A percentile compares a stretch with the other conserved stretches of the same genome.
These are phyloP conservation scores for Atta colombica DNA, from an alignment of 1,140 invertebrate genomes.

Conservation along the genomic window DNA sequence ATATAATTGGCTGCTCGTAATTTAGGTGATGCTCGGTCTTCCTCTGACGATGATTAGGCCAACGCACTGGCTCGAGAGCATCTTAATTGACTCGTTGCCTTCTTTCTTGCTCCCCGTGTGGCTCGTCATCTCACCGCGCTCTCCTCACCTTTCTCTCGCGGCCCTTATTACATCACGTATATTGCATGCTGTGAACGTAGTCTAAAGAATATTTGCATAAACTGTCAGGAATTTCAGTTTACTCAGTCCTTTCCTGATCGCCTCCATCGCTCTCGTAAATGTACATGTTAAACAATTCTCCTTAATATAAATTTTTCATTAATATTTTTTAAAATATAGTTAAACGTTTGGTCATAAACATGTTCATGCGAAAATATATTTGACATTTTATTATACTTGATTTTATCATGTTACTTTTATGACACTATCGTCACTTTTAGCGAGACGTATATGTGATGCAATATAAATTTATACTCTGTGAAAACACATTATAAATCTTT, in stretches of 20 bases:
- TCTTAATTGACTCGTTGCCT: slow-evolving; percentile 77
- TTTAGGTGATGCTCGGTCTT: slow-evolving; percentile 65
- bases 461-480: background rate
- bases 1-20: slow-evolving; percentile 80
- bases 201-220: slow-evolving; percentile 48
- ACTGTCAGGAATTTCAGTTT: slow-evolving; percentile 38
- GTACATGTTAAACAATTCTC: background rate
- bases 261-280: background rate
- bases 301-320: background rate
- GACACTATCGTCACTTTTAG: background rate
- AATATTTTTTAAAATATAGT: slow-evolving; percentile 11
- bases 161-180: slow-evolving; percentile 44
- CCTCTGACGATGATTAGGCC: slow-evolving; percentile 65
- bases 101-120: slow-evolving; percentile 26
- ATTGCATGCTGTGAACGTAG: background rate
- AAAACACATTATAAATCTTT: slow-evolving; percentile 18
- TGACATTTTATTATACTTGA: slow-evolving; percentile 16
- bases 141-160: slow-evolving; percentile 50
- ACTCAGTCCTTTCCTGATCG: slow-evolving; percentile 1
- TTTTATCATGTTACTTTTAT: slow-evolving; percentile 25
- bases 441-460: background rate
- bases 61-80: slow-evolving; percentile 66
- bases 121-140: slow-evolving; percentile 28
- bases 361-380: background rate
- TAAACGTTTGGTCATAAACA: background rate